These are phyloP conservation scores for Meteorus sp. DNA, from an alignment of 1,140 invertebrate species.

Conservation along the genomic window DNA sequence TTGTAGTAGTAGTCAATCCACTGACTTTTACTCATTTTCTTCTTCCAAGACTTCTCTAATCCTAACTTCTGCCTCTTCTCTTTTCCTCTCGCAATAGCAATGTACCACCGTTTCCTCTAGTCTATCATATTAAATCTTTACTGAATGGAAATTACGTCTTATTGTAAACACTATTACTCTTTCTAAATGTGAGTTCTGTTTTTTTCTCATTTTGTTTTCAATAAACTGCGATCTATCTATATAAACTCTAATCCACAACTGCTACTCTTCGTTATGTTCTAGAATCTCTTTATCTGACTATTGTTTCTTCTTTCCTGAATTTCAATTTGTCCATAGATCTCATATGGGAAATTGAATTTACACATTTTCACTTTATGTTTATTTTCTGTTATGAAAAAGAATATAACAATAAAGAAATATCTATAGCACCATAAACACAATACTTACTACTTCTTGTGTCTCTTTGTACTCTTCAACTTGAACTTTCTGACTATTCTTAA, in stretches of 20 bases:
- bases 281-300: neutral
- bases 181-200: neutral
- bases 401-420: no score
- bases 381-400: neutral
- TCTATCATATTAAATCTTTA: neutral
- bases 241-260: neutral
- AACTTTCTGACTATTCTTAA: conserved; percentile 6
- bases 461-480: neutral
- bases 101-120: neutral
- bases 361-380: conserved; percentile 4
- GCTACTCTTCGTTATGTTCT: neutral
- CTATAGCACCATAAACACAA: no score
- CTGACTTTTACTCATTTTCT: conserved; percentile 11
- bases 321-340: no score
- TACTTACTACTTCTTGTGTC: no score
- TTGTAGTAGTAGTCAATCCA: no score
- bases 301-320: no score
- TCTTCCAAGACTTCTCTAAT: neutral
- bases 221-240: neutral
- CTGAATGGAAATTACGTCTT: neutral
- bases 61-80: neutral
- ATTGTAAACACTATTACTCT: neutral
- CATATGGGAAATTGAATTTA: no score
- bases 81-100: neutral
- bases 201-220: neutral